phyloP scores from a whole-genome alignment of 2,888 invertebrate genomes.

The Drosophila neotestacea region DNA sequence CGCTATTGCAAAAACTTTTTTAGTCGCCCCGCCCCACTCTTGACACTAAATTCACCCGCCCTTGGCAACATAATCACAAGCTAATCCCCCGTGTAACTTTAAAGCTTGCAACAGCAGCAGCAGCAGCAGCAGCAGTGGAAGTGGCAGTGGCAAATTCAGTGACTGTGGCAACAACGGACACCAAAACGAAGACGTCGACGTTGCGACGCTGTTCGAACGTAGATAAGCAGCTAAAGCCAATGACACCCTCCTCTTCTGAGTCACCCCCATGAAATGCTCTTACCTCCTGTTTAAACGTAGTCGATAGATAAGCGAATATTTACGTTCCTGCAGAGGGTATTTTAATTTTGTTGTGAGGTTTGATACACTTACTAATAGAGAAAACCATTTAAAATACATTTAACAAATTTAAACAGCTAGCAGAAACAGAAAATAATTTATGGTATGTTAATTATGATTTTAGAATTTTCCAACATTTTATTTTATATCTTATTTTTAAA shows the following conservation, averaged over 20 bases:
- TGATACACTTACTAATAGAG: neutral
- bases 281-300: neutral
- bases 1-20: slow-evolving; percentile 47
- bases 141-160: neutral
- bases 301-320: slow-evolving; percentile 8
- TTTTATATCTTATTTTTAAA: too few species aligned
- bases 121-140: slow-evolving; percentile 4
- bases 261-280: neutral
- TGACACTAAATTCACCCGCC: neutral
- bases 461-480: too few species aligned
- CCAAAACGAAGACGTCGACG: neutral
- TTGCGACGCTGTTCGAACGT: slow-evolving; percentile 56
- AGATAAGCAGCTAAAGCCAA: slow-evolving; percentile 71
- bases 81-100: slow-evolving; percentile 78
- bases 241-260: slow-evolving; percentile 18
- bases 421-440: too few species aligned
- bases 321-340: slow-evolving; percentile 1
- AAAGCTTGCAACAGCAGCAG: slow-evolving; percentile 49
- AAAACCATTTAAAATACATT: too few species aligned
- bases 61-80: slow-evolving; percentile 74
- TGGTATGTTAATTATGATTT: too few species aligned
- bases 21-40: neutral
- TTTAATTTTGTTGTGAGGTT: neutral
- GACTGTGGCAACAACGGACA: slow-evolving; percentile 6
- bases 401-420: too few species aligned